Evolutionary conservation across 2,888 invertebrate species (phyloP), one percentile per base, ranked within the genome.

Genomic region (Aporophyla nigra): DNA sequence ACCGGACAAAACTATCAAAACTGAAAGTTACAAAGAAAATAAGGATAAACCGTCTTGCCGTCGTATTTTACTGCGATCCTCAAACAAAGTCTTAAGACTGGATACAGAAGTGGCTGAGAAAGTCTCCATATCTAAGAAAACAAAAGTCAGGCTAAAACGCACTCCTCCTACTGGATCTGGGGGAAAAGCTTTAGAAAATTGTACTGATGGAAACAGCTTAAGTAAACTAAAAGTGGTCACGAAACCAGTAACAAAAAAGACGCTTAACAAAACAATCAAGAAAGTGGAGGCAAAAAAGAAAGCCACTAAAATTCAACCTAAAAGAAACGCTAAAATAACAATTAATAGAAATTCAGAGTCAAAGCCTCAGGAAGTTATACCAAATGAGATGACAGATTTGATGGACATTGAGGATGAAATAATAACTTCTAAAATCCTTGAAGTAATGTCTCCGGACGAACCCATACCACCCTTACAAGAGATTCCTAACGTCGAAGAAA

Each of bases 61-160:
- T 40, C 90, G 92, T 19, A 93, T 93, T 77, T 74, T 92, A 49
- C 82, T 94, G 69, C 89, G 93, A 69, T 93, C 95, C 24, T 93
- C 93, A 33, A 93, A 93, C 82, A 91, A 90, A 80, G 63, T 89
- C 54, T 80, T 85, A 61, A 53, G 71, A 27, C 74, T 86, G 68
- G 65, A 65, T 58, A 61, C 70, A 24, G 67, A 73, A 61, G 0
- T 73, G 7, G 6, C 59, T 24, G 66, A 77, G 33, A 74, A 78
- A 51, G 78, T 82, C 4, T 40, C 76, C 58, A 33, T 61, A 24
- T 63, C 74, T 40, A 85, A 67, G 59, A 85, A 89, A 83, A 78
- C 80, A 5, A 83, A 81, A 83, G 75, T 82, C 6, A 75, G 54
- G 14, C 77, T 83, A 78, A 83, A 87, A 86, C 56, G n/a, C 33